Evolutionary conservation across 2,888 invertebrate species (phyloP).

Genomic region (Mythimna impura): DNA sequence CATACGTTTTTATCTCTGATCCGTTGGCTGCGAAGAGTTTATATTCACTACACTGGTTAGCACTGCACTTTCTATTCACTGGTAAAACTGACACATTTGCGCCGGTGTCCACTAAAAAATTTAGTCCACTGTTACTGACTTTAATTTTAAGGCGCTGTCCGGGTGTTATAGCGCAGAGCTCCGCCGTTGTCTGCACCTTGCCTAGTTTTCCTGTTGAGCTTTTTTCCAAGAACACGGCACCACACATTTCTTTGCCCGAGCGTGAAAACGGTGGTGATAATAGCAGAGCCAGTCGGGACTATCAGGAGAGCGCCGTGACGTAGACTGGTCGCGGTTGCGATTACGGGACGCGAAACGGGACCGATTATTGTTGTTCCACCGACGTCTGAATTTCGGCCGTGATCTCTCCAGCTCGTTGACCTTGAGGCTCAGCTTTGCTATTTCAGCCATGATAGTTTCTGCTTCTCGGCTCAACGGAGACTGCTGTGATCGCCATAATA

Average conservation of each 20-base stretch:
- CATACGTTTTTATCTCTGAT: too few species aligned
- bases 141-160: neutral
- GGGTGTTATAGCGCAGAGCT: neutral
- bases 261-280: neutral
- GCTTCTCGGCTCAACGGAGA: neutral
- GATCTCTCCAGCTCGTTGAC: too few species aligned
- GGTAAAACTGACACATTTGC: too few species aligned
- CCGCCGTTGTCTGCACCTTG: too few species aligned
- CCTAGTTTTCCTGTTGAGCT: neutral
- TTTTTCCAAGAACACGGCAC: neutral
- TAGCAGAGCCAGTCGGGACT: neutral
- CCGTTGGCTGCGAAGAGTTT: too few species aligned
- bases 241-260: neutral
- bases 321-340: too few species aligned
- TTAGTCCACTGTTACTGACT: neutral
- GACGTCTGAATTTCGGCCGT: too few species aligned
- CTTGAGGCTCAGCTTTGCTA: slow-evolving; percentile 1
- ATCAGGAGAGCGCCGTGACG: neutral
- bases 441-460: neutral
- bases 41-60: too few species aligned
- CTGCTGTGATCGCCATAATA: neutral
- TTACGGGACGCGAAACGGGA: too few species aligned
- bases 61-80: too few species aligned
- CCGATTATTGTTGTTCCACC: too few species aligned
- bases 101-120: neutral